Evolutionary conservation across 2,888 invertebrate species (phyloP).

Genomic region (Temnothorax unifasciatus): DNA sequence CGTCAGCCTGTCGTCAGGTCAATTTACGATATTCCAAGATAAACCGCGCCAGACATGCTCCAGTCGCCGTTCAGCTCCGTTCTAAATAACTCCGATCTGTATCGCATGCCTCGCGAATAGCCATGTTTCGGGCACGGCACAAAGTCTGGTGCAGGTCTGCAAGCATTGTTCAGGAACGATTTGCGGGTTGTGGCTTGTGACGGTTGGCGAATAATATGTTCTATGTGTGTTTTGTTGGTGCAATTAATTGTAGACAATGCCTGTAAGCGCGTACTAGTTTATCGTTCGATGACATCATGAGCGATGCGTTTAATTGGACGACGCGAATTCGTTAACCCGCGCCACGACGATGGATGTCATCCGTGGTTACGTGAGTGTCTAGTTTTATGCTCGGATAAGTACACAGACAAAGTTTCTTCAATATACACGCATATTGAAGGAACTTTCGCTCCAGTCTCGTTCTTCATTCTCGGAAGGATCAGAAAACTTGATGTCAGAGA

Average conservation of each 20-base stretch:
- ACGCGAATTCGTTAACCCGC: constrained; percentile 55
- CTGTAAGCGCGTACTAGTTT: constrained; percentile 28
- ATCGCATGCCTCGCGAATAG: constrained; percentile 15
- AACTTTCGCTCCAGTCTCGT: neutral
- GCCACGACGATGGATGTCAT: constrained; percentile 80
- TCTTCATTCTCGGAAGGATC: too few relatives aligned
- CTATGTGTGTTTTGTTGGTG: neutral
- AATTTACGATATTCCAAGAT: constrained; percentile 84
- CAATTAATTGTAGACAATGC: neutral
- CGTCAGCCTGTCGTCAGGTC: constrained; percentile 85
- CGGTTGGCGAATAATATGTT: neutral
- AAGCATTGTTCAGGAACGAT: constrained; percentile 7
- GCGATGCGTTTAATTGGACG: constrained; percentile 59
- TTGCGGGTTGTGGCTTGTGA: neutral
- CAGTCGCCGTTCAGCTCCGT: constrained; percentile 71
- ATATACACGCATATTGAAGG: neutral
- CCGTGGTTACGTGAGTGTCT: constrained; percentile 82
- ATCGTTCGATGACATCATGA: constrained; percentile 60
- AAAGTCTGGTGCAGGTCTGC: neutral
- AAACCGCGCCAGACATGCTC: constrained; percentile 77
- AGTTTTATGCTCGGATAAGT: constrained; percentile 11
- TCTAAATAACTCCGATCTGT: constrained; percentile 44
- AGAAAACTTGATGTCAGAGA: neutral
- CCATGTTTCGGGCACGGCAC: neutral
- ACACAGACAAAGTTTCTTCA: neutral